Base-by-base conservation (phyloP, 2,888 invertebrate genomes). In the Trichogramma dendrolimi region DNA sequence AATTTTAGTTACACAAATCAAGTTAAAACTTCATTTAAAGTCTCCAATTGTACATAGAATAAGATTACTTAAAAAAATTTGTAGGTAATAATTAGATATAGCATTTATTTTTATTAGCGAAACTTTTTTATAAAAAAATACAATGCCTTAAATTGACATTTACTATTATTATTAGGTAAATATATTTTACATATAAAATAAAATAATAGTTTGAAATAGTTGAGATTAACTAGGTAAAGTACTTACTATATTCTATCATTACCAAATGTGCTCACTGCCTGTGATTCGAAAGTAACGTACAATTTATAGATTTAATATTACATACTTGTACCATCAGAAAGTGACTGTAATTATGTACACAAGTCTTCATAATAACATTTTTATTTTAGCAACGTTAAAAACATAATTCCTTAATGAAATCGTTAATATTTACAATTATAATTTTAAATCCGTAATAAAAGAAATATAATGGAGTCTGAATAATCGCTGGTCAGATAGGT, bases 1-100 rank as follows among this genome's bases (percentile, higher is more conserved):
- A 76, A 68, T 70, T 71, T 59, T 72, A 67, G 27, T 5, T 2
- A 38, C 51, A 14, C 8, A 2, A 40, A 10, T 11, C 5, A 43
- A 11, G 4, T 10, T 14, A 10, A 27, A 27, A 27, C 27, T 27
- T 27, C 27, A 27, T 27, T 27, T 27, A 27, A 27, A 27, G 27
- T 27, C 27, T 2, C 27, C 27, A 27, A 27, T 27, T 27, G 27
- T 27, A 4, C 5, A 48, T 48, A 14, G 14, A 14, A 48, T n/a
- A 5, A 14, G 14, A 14, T 48, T 48, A 48, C 27, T 48, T 48
- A 48, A 5, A 48, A 48, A n/a, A 48, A 11, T n/a, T 6, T 1
- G 14, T 48, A 6, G 48, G n/a, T 48, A 48, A 48, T 6, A 14
- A 14, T 48, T 48, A 5, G 11, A 48, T 48, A 48, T n/a, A 27